phyloP scores from a whole-genome alignment of 2,888 invertebrate species.

The Tenthredo notha region DNA sequence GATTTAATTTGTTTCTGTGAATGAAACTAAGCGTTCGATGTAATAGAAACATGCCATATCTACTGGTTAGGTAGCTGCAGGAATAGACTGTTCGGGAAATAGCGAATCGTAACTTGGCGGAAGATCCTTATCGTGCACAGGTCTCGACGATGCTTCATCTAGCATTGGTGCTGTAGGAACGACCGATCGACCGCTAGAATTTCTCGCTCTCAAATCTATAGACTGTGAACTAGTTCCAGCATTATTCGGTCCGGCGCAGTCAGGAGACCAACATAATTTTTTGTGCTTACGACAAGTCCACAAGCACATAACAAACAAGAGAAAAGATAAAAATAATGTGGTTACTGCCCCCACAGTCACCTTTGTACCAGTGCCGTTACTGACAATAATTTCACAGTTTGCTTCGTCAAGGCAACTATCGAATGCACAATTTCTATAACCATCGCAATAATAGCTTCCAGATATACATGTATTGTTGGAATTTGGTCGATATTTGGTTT shows the following conservation, averaged over 20 bases:
- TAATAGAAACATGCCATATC: neutral
- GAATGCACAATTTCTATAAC: constrained; percentile 78
- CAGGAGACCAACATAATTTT: constrained; percentile 79
- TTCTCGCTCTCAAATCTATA: constrained; percentile 65
- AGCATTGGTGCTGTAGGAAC: constrained; percentile 75
- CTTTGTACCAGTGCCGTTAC: constrained; percentile 73
- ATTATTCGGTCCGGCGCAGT: constrained; percentile 74
- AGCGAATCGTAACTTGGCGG: constrained; percentile 82
- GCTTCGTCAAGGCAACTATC: constrained; percentile 78
- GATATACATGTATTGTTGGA: constrained; percentile 75
- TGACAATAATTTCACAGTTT: constrained; percentile 57
- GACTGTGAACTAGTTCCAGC: constrained; percentile 61
- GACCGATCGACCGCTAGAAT: constrained; percentile 66
- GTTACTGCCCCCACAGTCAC: constrained; percentile 80
- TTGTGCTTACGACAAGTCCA: constrained; percentile 79
- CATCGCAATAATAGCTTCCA: constrained; percentile 78
- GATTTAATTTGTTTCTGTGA: neutral
- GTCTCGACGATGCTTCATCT: constrained; percentile 72
- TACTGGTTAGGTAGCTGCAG: constrained; percentile 64
- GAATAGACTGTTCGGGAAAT: constrained; percentile 77
- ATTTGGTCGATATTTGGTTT: constrained; percentile 63
- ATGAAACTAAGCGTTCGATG: neutral
- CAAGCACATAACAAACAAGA: constrained; percentile 79
- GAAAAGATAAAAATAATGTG: constrained; percentile 78
- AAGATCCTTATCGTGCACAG: constrained; percentile 79